A percentile compares a stretch with the other conserved stretches of the same genome.
Conservation (phyloP, 2,888 invertebrate species). For the Lottia gigantea region DNA sequence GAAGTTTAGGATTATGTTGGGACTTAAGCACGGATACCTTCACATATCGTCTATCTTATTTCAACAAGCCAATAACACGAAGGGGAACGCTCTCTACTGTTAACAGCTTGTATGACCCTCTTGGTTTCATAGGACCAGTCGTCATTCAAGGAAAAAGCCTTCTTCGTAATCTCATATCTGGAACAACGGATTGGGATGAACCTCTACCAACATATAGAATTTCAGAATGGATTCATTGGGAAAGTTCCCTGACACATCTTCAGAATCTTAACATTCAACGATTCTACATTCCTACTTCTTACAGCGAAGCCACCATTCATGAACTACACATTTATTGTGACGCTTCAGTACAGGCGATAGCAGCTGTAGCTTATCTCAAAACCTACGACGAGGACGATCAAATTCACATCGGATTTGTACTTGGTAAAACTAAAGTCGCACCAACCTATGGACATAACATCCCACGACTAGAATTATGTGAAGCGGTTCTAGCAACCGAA, state of each 20-base stretch:
- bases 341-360: constrained; percentile 28
- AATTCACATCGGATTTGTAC: constrained; percentile 21
- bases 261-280: constrained; percentile 19
- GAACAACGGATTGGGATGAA: constrained; percentile 22
- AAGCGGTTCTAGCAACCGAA: constrained; percentile 29
- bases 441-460: constrained; percentile 29
- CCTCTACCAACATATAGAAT: constrained; percentile 11
- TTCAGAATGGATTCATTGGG: constrained; percentile 22
- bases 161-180: constrained; percentile 15
- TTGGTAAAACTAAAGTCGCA: constrained; percentile 35
- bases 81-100: constrained; percentile 26
- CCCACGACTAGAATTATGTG: constrained; percentile 34
- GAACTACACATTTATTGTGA: constrained; percentile 29
- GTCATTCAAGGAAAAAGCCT: constrained; percentile 23
- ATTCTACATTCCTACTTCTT: neutral
- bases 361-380: constrained; percentile 26
- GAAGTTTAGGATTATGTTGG: constrained; percentile 15
- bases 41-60: constrained; percentile 2
- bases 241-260: constrained; percentile 10
- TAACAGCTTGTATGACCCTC: constrained; percentile 26
- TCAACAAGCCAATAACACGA: constrained; percentile 19
- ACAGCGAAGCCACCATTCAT: neutral
- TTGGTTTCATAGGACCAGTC: constrained; percentile 24
- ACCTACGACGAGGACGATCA: constrained; percentile 12
- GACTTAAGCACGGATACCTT: constrained; percentile 16